These are phyloP conservation scores for Tauraco erythrolophus DNA, from an alignment of 2,113 vertebrate genomes.

Conservation along the genomic window DNA sequence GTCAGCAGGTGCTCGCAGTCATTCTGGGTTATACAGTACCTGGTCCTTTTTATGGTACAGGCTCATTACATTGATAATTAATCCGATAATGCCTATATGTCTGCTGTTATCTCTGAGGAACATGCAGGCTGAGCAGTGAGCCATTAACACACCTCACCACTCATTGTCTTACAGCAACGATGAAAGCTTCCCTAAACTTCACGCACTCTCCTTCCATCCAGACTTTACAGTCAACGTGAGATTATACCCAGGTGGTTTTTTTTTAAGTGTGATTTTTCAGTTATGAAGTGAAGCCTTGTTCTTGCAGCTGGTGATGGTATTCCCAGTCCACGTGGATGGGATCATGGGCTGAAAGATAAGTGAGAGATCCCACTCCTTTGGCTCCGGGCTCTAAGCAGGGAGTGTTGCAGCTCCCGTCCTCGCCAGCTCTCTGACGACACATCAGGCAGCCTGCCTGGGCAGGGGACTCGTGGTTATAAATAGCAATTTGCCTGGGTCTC, in stretches of 20 bases:
- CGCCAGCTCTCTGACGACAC: fast-evolving
- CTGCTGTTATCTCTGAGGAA: neutral
- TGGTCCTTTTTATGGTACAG: conserved; percentile 7
- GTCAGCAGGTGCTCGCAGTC: neutral
- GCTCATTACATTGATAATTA: conserved; percentile 45
- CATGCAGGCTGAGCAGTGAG: neutral
- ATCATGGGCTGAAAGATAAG: neutral
- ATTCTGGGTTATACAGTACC: neutral
- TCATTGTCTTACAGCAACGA: neutral
- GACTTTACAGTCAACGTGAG: neutral
- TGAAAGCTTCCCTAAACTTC: neutral
- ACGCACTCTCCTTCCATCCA: neutral
- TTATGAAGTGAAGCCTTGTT: neutral
- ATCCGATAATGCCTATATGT: neutral
- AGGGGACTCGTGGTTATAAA: too few species aligned
- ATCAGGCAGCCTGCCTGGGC: neutral
- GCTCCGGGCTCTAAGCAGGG: neutral
- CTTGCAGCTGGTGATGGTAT: neutral
- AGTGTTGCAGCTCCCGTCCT: neutral
- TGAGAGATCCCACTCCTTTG: neutral
- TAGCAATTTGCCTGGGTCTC: neutral
- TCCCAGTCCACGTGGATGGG: neutral
- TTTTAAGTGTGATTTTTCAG: neutral
- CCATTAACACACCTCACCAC: neutral
- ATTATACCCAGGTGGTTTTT: neutral